A percentile compares a stretch with the other conserved stretches of the same genome.
Conservation (phyloP, 2,797 vertebrate genomes). For the Kryptolebias ocellatus region DNA sequence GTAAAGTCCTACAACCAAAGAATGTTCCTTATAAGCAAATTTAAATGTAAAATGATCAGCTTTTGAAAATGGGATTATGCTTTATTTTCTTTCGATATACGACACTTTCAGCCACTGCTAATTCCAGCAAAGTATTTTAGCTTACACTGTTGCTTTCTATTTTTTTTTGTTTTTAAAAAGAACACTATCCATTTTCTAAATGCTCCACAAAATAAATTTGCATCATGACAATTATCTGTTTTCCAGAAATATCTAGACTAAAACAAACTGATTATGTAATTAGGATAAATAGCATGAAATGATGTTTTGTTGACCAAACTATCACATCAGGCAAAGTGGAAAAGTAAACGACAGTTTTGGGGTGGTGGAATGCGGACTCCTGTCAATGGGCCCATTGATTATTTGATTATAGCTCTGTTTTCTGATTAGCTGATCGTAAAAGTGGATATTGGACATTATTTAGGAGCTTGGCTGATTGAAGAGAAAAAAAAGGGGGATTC, state of each 20-base stretch:
- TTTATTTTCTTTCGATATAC: too few relatives aligned
- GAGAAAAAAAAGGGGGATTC: conserved; percentile 42
- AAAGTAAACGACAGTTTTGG: conserved; percentile 62
- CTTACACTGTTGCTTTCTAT: conserved; percentile 2
- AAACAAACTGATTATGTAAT: conserved; percentile 56
- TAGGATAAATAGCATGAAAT: conserved; percentile 56
- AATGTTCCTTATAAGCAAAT: conserved; percentile 72
- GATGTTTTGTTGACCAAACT: conserved; percentile 61
- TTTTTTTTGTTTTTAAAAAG: conserved; percentile 1
- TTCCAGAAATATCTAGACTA: conserved; percentile 45
- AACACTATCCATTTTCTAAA: conserved; percentile 30
- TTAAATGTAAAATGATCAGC: conserved; percentile 55
- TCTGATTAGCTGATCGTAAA: conserved; percentile 67
- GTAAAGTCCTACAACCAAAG: conserved; percentile 49
- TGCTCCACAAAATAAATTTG: conserved; percentile 32
- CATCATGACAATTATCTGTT: conserved; percentile 53
- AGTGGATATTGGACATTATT: conserved; percentile 55
- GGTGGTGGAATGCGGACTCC: conserved; percentile 57
- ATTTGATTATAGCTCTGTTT: conserved; percentile 70
- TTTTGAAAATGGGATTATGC: conserved; percentile 43
- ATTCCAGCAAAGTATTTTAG: conserved; percentile 13
- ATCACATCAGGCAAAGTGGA: conserved; percentile 58
- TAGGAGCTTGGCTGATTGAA: conserved; percentile 49
- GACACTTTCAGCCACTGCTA: conserved; percentile 13
- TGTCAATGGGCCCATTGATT: conserved; percentile 73